Conservation (phyloP, 53 echinoderm and acorn worm genomes). For the Holothuria leucospilota region DNA sequence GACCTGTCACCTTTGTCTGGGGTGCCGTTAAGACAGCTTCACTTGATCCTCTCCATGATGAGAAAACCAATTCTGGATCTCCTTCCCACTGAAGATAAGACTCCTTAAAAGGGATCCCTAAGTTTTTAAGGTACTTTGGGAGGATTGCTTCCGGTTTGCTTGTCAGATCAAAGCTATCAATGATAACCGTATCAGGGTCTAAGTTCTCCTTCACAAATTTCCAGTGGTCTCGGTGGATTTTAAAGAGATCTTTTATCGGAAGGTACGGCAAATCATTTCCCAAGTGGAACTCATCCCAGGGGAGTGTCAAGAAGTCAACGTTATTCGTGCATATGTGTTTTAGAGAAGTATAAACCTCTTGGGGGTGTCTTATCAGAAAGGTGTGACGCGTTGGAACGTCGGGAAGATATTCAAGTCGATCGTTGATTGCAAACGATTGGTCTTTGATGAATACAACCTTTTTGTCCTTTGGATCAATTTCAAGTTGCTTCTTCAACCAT, state of each 20-base stretch:
- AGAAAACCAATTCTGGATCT: not conserved
- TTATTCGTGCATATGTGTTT: no score
- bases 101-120: constrained; percentile 10
- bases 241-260: not conserved
- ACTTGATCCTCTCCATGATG: not conserved
- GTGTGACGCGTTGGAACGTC: constrained; percentile 20
- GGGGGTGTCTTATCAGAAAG: constrained; percentile 22
- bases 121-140: constrained; percentile 1
- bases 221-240: not conserved
- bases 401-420: not conserved
- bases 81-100: constrained; percentile 32
- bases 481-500: not conserved
- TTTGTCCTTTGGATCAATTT: not conserved
- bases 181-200: constrained; percentile 13
- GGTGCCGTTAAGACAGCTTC: not conserved
- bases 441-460: constrained; percentile 4
- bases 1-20: not conserved
- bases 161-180: constrained; percentile 2
- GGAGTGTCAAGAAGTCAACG: not conserved
- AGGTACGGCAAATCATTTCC: not conserved
- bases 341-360: not conserved
- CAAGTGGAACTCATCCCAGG: not conserved
- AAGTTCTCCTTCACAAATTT: constrained; percentile 18
- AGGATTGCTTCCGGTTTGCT: constrained; percentile 22
- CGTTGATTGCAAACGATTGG: not conserved